Percentiles rank a stretch among this genome's conserved stretches.
These are phyloP conservation scores for Cryptus viduatorius DNA, from an alignment of 2,888 invertebrate genomes.

Conservation along the genomic window DNA sequence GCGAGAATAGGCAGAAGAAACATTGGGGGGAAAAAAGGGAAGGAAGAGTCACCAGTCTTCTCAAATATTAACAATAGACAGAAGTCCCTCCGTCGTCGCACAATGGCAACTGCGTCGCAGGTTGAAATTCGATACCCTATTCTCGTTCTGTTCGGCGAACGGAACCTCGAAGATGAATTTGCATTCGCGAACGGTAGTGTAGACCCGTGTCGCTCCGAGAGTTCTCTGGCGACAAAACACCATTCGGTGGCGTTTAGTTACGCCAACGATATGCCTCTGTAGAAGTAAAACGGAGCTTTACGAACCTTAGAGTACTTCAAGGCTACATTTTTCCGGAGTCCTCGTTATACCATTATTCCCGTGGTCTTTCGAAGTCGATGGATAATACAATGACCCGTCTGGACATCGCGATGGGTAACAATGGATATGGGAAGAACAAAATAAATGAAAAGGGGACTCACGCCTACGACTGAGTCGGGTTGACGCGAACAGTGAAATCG, in stretches of 20 bases:
- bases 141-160: constrained; percentile 44
- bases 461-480: constrained; percentile 22
- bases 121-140: constrained; percentile 72
- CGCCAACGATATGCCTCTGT: constrained; percentile 74
- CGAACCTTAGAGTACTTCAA: constrained; percentile 13
- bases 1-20: constrained; percentile 40
- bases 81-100: constrained; percentile 67
- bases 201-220: constrained; percentile 32
- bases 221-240: constrained; percentile 65
- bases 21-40: constrained; percentile 30
- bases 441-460: constrained; percentile 20
- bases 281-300: background rate
- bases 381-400: background rate
- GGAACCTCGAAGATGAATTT: constrained; percentile 50
- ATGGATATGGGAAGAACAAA: constrained; percentile 36
- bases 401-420: constrained; percentile 36
- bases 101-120: constrained; percentile 71
- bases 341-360: constrained; percentile 55
- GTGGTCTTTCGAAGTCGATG: constrained; percentile 30
- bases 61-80: constrained; percentile 71
- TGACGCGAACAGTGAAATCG: constrained; percentile 49
- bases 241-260: constrained; percentile 77
- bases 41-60: constrained; percentile 21
- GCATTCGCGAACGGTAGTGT: constrained; percentile 50
- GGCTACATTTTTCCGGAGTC: constrained; percentile 22